These are phyloP conservation scores for Phoxinus phoxinus DNA, from an alignment of 2,113 vertebrate genomes.

Conservation along the genomic window DNA sequence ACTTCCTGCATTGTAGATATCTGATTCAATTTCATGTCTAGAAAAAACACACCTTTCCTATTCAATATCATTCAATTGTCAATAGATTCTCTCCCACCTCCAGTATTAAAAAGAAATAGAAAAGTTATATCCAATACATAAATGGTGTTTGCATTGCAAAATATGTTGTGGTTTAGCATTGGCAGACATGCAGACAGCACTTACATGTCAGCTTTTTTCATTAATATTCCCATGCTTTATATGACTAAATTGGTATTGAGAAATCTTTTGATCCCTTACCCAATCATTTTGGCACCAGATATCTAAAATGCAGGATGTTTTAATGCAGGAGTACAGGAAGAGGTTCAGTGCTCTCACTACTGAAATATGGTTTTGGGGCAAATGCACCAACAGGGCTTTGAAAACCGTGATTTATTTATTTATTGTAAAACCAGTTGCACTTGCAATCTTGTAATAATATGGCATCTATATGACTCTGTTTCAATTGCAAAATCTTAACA, in stretches of 20 bases:
- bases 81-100: neutral
- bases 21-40: neutral
- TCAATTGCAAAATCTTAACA: slow-evolving; percentile 2
- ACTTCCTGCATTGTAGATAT: slow-evolving; percentile 23
- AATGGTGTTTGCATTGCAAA: slow-evolving; percentile 1
- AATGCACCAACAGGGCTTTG: slow-evolving; percentile 41
- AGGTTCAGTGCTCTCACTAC: neutral
- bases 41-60: neutral
- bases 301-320: slow-evolving; percentile 38
- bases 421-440: neutral
- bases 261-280: neutral
- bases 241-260: neutral
- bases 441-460: neutral
- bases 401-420: neutral
- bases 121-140: neutral
- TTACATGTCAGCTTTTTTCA: neutral
- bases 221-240: neutral
- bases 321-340: slow-evolving; percentile 13
- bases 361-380: neutral
- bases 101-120: neutral
- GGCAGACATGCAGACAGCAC: neutral
- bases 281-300: neutral
- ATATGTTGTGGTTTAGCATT: neutral
- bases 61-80: neutral
- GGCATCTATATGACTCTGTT: neutral